Percentiles rank a stretch among this genome's conserved stretches.
These are phyloP conservation scores for Teleopsis dalmanni DNA, from an alignment of 1,140 invertebrate genomes.

Conservation along the genomic window DNA sequence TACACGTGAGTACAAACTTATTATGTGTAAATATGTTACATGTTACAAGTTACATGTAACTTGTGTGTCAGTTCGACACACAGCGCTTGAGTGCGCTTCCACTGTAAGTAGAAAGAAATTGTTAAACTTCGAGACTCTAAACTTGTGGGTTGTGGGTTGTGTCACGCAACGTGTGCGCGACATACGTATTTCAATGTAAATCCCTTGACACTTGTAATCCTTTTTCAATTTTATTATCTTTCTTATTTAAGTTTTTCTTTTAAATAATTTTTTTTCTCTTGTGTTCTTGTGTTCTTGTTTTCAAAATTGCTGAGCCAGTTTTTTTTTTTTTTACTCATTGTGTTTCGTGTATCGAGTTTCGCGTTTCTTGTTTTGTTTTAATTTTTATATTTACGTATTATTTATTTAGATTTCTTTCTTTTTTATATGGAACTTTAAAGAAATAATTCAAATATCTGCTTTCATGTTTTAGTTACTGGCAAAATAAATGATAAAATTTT, in stretches of 20 bases:
- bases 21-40: background rate
- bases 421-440: background rate
- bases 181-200: constrained; percentile 10
- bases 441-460: background rate
- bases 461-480: background rate
- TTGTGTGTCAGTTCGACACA: too few relatives aligned
- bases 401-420: background rate
- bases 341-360: background rate
- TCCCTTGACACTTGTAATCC: constrained; percentile 9
- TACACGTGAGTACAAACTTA: background rate
- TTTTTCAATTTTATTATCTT: constrained; percentile 1
- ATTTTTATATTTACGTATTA: background rate
- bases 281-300: background rate
- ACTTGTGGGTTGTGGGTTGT: too few relatives aligned
- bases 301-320: background rate
- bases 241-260: too few relatives aligned
- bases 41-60: too few relatives aligned
- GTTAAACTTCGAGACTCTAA: too few relatives aligned
- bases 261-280: background rate
- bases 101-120: too few relatives aligned
- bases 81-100: too few relatives aligned
- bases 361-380: background rate
- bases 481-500: background rate
- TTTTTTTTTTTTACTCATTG: background rate
- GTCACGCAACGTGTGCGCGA: background rate